A percentile compares a stretch with the other conserved stretches of the same genome.
These are phyloP conservation scores for Scarus forsteni DNA, from an alignment of 2,797 vertebrate genomes.

Conservation along the genomic window DNA sequence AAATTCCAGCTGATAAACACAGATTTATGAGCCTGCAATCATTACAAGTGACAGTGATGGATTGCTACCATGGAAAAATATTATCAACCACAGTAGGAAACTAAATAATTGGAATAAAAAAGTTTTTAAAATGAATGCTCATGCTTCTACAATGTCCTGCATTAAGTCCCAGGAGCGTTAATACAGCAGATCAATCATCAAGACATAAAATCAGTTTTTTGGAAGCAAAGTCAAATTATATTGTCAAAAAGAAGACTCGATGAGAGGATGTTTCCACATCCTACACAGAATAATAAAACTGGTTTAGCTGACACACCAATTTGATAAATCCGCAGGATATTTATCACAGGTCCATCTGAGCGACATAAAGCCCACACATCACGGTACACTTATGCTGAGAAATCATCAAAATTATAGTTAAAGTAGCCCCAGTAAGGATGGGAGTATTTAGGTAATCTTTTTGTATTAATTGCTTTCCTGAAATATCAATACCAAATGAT, in stretches of 20 bases:
- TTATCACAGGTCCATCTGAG: too few relatives aligned
- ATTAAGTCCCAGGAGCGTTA: slow-evolving; percentile 14
- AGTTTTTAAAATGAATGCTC: slow-evolving; percentile 10
- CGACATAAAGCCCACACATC: too few relatives aligned
- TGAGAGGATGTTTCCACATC: too few relatives aligned
- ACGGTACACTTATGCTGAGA: too few relatives aligned
- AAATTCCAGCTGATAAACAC: slow-evolving; percentile 53
- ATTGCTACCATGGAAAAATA: slow-evolving; percentile 50
- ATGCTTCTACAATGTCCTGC: slow-evolving; percentile 32
- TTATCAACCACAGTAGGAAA: slow-evolving; percentile 22
- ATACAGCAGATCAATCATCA: slow-evolving; percentile 1
- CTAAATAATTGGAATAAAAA: slow-evolving; percentile 17
- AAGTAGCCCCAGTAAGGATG: too few relatives aligned
- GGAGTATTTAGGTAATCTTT: too few relatives aligned
- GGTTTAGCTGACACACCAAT: too few relatives aligned
- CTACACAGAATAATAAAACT: too few relatives aligned
- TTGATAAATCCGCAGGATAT: too few relatives aligned
- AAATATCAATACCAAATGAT: too few relatives aligned
- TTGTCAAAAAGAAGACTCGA: slow-evolving; percentile 41
- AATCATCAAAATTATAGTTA: too few relatives aligned
- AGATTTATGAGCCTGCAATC: slow-evolving; percentile 46
- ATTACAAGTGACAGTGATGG: slow-evolving; percentile 61
- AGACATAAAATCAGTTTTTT: slow-evolving; percentile 26
- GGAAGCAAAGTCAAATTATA: slow-evolving; percentile 25
- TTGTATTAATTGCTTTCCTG: too few relatives aligned